Conservation (phyloP, 2,113 vertebrate species). For the Phasianus colchicus region DNA sequence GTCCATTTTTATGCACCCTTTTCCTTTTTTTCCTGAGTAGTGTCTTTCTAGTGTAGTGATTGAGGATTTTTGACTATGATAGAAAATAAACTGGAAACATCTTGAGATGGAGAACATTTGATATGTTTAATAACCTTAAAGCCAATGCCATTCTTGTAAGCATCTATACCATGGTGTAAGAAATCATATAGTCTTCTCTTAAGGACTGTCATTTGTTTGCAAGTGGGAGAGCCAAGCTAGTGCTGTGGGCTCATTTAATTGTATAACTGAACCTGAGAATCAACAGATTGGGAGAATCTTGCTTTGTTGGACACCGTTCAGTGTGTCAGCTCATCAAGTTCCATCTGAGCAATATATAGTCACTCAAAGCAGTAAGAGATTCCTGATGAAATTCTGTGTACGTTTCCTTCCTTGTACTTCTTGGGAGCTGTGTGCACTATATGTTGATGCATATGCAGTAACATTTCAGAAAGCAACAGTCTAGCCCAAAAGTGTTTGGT, state of each 20-base stretch:
- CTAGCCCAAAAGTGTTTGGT: background rate
- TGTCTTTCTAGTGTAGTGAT: background rate
- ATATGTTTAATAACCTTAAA: background rate
- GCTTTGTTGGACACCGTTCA: no score
- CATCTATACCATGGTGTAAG: background rate
- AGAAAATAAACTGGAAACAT: background rate
- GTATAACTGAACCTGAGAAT: background rate
- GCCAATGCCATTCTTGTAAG: background rate
- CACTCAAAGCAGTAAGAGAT: background rate
- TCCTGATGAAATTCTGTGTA: background rate
- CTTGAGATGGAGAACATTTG: background rate
- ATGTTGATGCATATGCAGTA: accelerated
- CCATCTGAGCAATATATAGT: background rate
- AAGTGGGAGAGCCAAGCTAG: background rate
- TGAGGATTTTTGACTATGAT: background rate
- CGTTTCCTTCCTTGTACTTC: background rate
- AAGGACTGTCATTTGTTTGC: background rate
- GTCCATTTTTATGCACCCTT: background rate
- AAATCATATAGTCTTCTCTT: background rate
- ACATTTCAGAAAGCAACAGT: background rate
- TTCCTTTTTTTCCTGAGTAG: background rate
- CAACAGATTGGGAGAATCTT: background rate
- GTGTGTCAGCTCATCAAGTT: background rate
- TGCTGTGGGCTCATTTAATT: background rate
- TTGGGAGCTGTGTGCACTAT: background rate